Conservation (phyloP, 23 tunicate genomes). For the Corella eumyota region DNA sequence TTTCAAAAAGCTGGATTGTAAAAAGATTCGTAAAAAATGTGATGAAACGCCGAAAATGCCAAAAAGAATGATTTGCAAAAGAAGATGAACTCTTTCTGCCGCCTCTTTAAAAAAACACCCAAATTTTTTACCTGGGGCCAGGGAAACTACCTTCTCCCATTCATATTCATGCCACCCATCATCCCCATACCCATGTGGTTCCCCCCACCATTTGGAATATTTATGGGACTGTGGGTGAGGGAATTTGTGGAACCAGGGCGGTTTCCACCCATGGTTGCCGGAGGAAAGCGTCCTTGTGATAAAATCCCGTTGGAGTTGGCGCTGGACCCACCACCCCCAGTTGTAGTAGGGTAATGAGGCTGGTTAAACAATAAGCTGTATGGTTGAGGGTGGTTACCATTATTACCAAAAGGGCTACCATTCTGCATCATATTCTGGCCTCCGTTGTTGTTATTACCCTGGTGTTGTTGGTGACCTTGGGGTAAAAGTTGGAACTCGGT, state of each 20-base stretch:
- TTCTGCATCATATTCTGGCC: background rate
- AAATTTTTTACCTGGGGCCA: no score
- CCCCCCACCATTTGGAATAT: conserved; percentile 39
- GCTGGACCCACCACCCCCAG: background rate
- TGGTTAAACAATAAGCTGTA: conserved; percentile 23
- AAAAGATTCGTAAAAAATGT: no score
- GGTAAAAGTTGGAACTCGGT: conserved; percentile 94
- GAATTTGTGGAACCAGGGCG: conserved; percentile 62
- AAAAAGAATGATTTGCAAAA: no score
- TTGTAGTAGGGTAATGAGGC: background rate
- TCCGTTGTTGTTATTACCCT: conserved; percentile 1
- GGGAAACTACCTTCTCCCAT: conserved; percentile 48
- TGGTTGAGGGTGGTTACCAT: conserved; percentile 38
- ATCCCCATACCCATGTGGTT: conserved; percentile 19
- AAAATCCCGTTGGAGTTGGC: background rate
- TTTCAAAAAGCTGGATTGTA: no score
- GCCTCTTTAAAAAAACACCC: no score
- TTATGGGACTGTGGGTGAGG: conserved; percentile 50
- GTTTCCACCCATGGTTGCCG: conserved; percentile 9
- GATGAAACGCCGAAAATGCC: no score
- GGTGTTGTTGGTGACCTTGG: conserved; percentile 17
- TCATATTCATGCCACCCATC: conserved; percentile 36
- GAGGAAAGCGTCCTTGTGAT: conserved; percentile 22
- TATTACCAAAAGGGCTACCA: conserved; percentile 1
- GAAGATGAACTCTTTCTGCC: no score